Evolutionary conservation across 2,888 invertebrate genomes (phyloP).

Genomic region (Microctonus brassicae): DNA sequence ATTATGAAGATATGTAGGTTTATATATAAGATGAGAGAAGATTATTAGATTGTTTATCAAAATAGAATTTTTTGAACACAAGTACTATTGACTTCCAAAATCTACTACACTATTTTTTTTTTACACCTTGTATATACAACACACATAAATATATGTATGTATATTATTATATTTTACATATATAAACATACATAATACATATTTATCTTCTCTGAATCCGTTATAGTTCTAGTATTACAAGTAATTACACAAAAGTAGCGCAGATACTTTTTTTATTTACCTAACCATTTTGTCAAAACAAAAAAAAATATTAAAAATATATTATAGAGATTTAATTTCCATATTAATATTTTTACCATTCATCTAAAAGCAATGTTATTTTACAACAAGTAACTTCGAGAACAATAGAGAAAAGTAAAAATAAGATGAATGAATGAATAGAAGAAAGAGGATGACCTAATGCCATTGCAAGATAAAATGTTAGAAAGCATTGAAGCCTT

Average conservation of each 20-base stretch:
- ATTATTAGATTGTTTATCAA: constrained; percentile 10
- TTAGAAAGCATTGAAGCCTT: constrained; percentile 21
- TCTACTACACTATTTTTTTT: no score
- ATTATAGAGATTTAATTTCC: neutral
- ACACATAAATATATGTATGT: no score
- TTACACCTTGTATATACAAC: no score
- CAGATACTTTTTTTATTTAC: neutral
- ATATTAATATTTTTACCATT: neutral
- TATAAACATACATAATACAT: neutral
- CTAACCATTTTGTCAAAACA: neutral
- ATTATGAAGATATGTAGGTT: no score
- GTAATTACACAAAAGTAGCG: neutral
- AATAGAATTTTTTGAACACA: no score
- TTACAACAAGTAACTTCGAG: neutral
- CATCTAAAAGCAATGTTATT: neutral
- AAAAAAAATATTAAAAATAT: neutral
- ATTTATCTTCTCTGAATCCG: neutral
- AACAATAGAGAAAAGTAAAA: neutral
- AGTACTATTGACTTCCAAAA: no score
- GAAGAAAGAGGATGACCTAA: constrained; percentile 21
- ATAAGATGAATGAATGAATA: neutral
- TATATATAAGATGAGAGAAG: neutral
- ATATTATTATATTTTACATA: constrained; percentile 11
- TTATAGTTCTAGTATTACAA: neutral
- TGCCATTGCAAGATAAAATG: constrained; percentile 15